These are phyloP conservation scores for Sigmodon hispidus DNA, from an alignment of 2,113 vertebrate species.

Conservation along the genomic window DNA sequence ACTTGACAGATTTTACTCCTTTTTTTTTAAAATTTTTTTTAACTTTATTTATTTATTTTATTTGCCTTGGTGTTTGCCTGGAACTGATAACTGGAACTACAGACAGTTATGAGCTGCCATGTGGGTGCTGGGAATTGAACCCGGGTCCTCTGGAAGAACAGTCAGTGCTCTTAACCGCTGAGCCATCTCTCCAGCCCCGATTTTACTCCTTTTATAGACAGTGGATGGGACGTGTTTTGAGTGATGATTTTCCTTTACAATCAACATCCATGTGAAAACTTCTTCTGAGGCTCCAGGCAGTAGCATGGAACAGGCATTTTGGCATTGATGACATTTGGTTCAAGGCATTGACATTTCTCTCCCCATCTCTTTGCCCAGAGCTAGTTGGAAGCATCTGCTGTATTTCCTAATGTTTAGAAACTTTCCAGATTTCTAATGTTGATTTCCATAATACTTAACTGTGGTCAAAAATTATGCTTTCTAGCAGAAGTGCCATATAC, in stretches of 20 bases:
- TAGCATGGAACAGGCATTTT: neutral
- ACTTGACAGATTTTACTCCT: neutral
- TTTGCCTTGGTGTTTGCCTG: too few species aligned
- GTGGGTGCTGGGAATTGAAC: too few species aligned
- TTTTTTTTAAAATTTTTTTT: too few species aligned
- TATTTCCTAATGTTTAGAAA: neutral
- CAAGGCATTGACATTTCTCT: neutral
- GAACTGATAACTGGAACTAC: too few species aligned
- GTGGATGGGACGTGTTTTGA: neutral
- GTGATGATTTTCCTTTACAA: neutral
- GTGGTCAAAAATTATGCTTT: neutral
- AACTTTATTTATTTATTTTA: too few species aligned
- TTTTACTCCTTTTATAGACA: neutral
- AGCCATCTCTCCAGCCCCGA: too few species aligned
- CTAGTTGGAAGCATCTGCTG: neutral
- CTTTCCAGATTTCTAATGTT: neutral
- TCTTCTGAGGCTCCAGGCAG: neutral
- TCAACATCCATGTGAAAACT: neutral
- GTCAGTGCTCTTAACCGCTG: too few species aligned
- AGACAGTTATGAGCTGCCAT: too few species aligned
- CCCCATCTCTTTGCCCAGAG: neutral
- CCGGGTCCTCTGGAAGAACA: too few species aligned
- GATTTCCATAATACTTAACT: neutral
- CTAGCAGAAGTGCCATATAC: too few species aligned
- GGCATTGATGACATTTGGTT: neutral